Percentiles rank a stretch among this genome's conserved stretches.
These are phyloP conservation scores for Protula sp. DNA, from an alignment of 2,888 invertebrate genomes.

Conservation along the genomic window DNA sequence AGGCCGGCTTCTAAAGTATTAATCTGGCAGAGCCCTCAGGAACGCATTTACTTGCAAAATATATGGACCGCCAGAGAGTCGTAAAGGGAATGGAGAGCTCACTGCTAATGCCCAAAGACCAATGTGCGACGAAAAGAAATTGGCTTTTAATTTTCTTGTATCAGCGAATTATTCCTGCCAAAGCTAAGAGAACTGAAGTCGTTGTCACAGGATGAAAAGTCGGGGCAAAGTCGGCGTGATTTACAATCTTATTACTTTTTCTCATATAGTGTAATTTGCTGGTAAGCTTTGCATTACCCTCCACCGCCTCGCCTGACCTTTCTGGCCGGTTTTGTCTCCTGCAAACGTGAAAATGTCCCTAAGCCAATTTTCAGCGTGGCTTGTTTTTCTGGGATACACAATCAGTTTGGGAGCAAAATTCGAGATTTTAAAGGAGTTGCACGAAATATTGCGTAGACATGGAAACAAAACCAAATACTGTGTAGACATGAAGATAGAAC, in stretches of 20 bases:
- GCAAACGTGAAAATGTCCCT: too few relatives aligned
- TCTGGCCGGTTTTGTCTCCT: too few relatives aligned
- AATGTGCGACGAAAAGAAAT: background rate
- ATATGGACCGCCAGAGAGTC: background rate
- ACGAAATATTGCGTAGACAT: too few relatives aligned
- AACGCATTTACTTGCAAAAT: background rate
- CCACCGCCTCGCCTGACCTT: too few relatives aligned
- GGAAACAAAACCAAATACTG: too few relatives aligned
- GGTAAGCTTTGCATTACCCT: background rate
- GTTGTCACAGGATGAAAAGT: background rate
- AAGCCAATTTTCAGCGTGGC: too few relatives aligned
- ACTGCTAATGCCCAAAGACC: too few relatives aligned
- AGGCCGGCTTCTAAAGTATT: background rate
- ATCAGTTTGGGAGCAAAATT: too few relatives aligned
- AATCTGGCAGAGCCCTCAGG: background rate
- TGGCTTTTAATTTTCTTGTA: background rate
- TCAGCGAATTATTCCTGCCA: background rate
- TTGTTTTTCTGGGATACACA: too few relatives aligned
- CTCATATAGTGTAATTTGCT: background rate
- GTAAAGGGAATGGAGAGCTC: background rate
- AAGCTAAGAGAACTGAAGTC: too few relatives aligned
- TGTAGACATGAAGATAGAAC: too few relatives aligned
- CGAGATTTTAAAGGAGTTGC: too few relatives aligned
- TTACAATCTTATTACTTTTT: background rate
- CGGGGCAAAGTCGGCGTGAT: background rate